Evolutionary conservation across 2,797 vertebrate genomes (phyloP).

Genomic region (Ctenochaetus hawaiiensis): DNA sequence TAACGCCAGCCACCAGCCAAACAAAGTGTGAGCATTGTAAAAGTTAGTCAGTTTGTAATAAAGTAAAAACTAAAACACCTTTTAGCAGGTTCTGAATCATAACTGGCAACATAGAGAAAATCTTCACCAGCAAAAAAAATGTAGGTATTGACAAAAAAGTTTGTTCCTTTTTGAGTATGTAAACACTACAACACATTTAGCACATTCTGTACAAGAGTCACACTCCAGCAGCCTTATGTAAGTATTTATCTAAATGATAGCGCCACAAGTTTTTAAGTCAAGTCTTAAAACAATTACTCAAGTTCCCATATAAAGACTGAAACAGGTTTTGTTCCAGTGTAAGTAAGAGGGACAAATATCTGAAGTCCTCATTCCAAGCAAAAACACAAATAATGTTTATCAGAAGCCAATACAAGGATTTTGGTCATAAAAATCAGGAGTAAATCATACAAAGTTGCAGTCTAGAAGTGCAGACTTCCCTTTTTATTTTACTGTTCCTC

Average conservation of each 20-base stretch:
- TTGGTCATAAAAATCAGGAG: background rate
- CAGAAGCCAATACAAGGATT: background rate
- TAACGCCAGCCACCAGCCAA: slow-evolving; percentile 62
- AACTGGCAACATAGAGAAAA: slow-evolving; percentile 37
- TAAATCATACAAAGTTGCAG: background rate
- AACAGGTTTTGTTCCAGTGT: background rate
- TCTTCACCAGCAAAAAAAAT: slow-evolving; percentile 43
- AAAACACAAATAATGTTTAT: background rate
- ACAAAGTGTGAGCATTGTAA: slow-evolving; percentile 57
- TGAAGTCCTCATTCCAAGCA: background rate
- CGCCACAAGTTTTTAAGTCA: background rate
- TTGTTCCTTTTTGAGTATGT: slow-evolving; percentile 45
- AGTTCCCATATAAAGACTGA: background rate
- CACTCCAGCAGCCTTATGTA: slow-evolving; percentile 3
- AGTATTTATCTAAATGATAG: slow-evolving; percentile 20
- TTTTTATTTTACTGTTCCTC: background rate
- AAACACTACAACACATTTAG: slow-evolving; percentile 54
- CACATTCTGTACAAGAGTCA: slow-evolving; percentile 39
- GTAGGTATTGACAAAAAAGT: slow-evolving; percentile 39
- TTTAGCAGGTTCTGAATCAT: slow-evolving; percentile 56
- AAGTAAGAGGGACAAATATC: background rate
- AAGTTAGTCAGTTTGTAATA: slow-evolving; percentile 55
- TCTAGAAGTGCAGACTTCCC: background rate
- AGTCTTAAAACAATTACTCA: background rate
- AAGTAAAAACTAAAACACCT: slow-evolving; percentile 63